These are phyloP conservation scores for Isurus oxyrinchus DNA, from an alignment of 2,113 vertebrate species.

Conservation along the genomic window DNA sequence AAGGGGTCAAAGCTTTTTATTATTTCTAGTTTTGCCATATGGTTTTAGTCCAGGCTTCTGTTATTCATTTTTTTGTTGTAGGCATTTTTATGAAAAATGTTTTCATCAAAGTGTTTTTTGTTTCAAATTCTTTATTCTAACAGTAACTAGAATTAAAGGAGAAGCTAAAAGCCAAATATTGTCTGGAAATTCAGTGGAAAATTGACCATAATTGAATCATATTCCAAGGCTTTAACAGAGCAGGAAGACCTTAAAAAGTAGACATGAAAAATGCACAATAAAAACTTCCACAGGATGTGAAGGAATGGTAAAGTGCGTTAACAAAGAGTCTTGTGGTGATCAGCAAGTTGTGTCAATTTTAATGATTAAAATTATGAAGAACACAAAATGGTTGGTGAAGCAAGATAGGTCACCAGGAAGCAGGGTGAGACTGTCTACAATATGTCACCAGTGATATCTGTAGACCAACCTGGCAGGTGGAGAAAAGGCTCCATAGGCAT, in stretches of 20 bases:
- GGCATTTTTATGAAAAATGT: background rate
- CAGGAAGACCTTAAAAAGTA: background rate
- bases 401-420: background rate
- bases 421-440: background rate
- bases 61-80: constrained; percentile 12
- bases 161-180: constrained; percentile 15
- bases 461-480: background rate
- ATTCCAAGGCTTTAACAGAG: background rate
- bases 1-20: background rate
- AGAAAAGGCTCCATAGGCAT: background rate
- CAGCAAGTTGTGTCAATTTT: background rate
- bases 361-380: background rate
- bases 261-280: background rate
- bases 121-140: background rate
- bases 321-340: background rate
- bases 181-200: background rate
- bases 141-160: background rate
- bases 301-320: background rate
- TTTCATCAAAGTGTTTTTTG: background rate
- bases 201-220: background rate
- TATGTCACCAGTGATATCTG: background rate
- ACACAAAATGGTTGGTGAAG: background rate
- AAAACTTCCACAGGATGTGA: background rate
- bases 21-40: constrained; percentile 16
- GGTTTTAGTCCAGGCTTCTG: constrained; percentile 1